These are phyloP conservation scores for Ceratosolen fusciceps DNA, from an alignment of 1,140 invertebrate genomes.

Conservation along the genomic window DNA sequence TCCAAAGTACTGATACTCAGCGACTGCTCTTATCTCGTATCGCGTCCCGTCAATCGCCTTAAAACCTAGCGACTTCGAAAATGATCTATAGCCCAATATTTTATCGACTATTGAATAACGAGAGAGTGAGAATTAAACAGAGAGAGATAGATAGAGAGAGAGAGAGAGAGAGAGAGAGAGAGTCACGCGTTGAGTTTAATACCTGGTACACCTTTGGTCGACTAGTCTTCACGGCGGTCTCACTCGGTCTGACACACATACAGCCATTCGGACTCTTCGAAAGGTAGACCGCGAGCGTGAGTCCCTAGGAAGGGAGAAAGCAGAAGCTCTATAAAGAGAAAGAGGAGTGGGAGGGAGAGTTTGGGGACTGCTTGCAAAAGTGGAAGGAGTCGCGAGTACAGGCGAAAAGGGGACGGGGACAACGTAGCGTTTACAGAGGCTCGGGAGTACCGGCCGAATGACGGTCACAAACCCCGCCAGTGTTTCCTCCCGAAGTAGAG, in stretches of 20 bases:
- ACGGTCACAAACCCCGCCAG: not conserved
- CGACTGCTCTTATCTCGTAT: not conserved
- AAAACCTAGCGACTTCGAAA: too few relatives aligned
- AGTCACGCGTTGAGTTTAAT: not conserved
- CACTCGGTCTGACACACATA: slow-evolving; percentile 20
- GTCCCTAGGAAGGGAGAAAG: not conserved
- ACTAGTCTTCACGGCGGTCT: slow-evolving; percentile 14
- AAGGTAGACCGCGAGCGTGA: slow-evolving; percentile 3
- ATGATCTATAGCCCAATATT: too few relatives aligned
- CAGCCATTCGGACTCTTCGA: not conserved
- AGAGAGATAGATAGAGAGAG: not conserved
- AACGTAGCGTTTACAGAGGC: not conserved
- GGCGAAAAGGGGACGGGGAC: too few relatives aligned
- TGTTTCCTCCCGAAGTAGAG: not conserved
- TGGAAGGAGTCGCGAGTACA: not conserved
- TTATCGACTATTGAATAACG: not conserved
- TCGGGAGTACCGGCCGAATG: not conserved
- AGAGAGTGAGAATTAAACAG: not conserved
- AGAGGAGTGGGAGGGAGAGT: slow-evolving; percentile 9
- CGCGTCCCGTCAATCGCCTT: not conserved
- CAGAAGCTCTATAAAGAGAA: not conserved
- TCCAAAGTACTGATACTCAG: not conserved
- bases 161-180: not conserved
- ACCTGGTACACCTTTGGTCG: slow-evolving; percentile 9
- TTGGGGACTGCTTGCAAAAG: not conserved